These are phyloP conservation scores for Ochropleura leucogaster DNA, from an alignment of 2,888 invertebrate species.

Conservation along the genomic window DNA sequence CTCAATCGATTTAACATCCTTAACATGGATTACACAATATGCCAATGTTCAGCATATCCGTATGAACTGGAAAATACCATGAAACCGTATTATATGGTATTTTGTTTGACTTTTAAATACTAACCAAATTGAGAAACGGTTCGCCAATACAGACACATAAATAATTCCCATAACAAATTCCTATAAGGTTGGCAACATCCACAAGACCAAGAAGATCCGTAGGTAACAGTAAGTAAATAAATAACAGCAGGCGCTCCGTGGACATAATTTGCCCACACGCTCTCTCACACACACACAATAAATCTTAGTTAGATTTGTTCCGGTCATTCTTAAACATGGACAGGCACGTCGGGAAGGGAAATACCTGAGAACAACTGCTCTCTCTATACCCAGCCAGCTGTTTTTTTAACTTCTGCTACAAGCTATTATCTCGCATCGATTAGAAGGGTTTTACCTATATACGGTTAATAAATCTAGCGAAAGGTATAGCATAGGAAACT, in stretches of 20 bases:
- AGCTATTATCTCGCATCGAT: background rate
- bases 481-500: background rate
- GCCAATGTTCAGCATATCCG: slow-evolving; percentile 15
- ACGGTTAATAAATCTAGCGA: too few relatives aligned
- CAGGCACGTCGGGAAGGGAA: background rate
- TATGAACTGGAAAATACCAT: slow-evolving; percentile 40
- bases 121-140: slow-evolving; percentile 12
- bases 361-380: background rate
- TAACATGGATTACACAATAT: slow-evolving; percentile 26
- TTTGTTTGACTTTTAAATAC: slow-evolving; percentile 33
- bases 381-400: background rate
- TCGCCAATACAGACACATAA: slow-evolving; percentile 1
- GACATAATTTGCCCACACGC: background rate
- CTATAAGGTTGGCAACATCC: background rate
- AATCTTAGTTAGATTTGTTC: background rate
- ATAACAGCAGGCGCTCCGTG: background rate
- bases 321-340: background rate
- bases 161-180: slow-evolving; percentile 18
- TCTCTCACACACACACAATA: background rate
- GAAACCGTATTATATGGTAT: slow-evolving; percentile 40
- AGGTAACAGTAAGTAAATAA: background rate
- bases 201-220: background rate
- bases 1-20: slow-evolving; percentile 31
- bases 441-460: too few relatives aligned
- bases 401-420: background rate